A percentile compares a stretch with the other conserved stretches of the same genome.
These are phyloP conservation scores for Elaeidobius kamerunicus DNA, from an alignment of 2,888 invertebrate species.

Conservation along the genomic window DNA sequence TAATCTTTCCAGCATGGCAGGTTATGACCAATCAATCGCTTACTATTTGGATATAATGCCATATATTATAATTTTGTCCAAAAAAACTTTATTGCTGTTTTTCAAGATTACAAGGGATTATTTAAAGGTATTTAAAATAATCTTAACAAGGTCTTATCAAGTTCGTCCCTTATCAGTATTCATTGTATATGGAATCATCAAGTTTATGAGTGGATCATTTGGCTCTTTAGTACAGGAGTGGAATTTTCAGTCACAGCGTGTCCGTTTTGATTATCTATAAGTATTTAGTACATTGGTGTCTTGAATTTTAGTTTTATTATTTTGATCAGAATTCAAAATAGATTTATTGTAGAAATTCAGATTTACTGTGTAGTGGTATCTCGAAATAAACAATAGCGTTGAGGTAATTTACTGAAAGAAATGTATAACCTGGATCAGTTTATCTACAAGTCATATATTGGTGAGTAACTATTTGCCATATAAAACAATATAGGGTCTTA, in stretches of 20 bases:
- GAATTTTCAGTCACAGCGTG: slow-evolving; percentile 12
- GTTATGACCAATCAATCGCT: too few species aligned
- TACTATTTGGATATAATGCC: too few species aligned
- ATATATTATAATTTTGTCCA: background rate
- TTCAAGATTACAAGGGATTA: slow-evolving; percentile 12
- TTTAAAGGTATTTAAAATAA: slow-evolving; percentile 19
- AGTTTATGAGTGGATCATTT: slow-evolving; percentile 15
- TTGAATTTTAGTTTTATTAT: background rate
- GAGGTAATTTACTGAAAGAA: too few species aligned
- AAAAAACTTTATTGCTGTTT: too few species aligned
- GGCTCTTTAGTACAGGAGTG: slow-evolving; percentile 18
- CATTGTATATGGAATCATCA: slow-evolving; percentile 25
- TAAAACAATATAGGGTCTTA: too few species aligned
- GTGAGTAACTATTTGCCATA: slow-evolving; percentile 12
- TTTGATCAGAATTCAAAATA: background rate
- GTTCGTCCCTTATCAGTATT: slow-evolving; percentile 18
- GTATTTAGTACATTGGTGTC: slow-evolving; percentile 5
- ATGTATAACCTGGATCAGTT: slow-evolving; percentile 5
- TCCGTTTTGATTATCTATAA: too few species aligned
- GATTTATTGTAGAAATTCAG: background rate
- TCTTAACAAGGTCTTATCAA: slow-evolving; percentile 23
- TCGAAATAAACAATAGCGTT: too few species aligned
- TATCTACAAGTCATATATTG: slow-evolving; percentile 8
- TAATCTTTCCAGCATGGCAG: too few species aligned
- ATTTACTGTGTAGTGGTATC: background rate